Base-by-base conservation (phyloP, 2,113 vertebrate species). In the Cyprinodon tularosa region DNA sequence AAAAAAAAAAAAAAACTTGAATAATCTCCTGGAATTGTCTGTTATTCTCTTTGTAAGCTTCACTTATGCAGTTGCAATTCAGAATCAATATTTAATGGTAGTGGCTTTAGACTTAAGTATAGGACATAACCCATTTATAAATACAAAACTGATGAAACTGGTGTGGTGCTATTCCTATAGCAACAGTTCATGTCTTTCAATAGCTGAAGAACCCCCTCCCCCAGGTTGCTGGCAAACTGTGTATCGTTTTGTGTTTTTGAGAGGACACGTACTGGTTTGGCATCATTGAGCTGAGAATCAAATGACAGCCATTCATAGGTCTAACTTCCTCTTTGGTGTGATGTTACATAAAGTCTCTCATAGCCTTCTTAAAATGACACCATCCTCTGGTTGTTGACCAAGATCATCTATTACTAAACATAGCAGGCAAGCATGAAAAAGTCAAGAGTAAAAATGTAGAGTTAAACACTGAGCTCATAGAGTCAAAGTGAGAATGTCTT, bases 281-380 rank as follows among this genome's bases (percentile, higher is more conserved):
- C 67, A 69, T 4, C 17, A 29, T 38, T n/a, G 3, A 65, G 69
- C 65, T 39, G 17, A 63, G 45, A 78, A 67, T 76, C 53, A 73
- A 67, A 4, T 63, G 68, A 74, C 53, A 63, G 63, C 72, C 81
- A 63, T 47, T 65, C 44, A 68, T 12, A 15, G 39, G 39, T 14
- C 6, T 48, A 15, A 53, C 22, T 65, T 76, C 13, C 60, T 72
- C 20, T 29, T 1, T 71, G 14, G 20, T 14, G 50, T 64, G n/a
- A 68, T 77, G 3, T 22, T 36, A 11, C 47, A 4, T 62, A 65
- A 20, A 45, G 8, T 37, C 62, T 71, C 47, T 45, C 5, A 62
- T 9, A 63, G 4, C 2, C 62, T 39, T 42, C 38, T 42, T 59
- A 22, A 48, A 45, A n/a, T 59, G 4, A 47, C 13, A 22, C 22